A percentile compares a stretch with the other conserved stretches of the same genome.
phyloP scores from a whole-genome alignment of 2,888 invertebrate species.

The Baccha elongata region DNA sequence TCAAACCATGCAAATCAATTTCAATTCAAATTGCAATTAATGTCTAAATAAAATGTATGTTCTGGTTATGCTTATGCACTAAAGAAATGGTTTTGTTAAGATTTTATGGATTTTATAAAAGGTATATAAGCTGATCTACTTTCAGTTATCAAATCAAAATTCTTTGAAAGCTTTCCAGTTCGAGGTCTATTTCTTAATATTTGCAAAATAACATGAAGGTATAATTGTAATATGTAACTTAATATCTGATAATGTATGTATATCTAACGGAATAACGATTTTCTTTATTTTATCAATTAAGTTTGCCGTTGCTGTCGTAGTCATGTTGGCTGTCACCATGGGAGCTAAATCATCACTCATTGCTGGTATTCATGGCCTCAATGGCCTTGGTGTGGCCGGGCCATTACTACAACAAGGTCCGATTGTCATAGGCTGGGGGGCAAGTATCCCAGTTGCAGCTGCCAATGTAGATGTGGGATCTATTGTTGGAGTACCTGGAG shows the following conservation, averaged over 20 bases:
- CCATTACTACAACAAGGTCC: conserved; percentile 46
- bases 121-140: conserved; percentile 56
- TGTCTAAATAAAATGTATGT: conserved; percentile 20
- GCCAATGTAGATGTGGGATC: conserved; percentile 49
- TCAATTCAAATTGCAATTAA: conserved; percentile 20
- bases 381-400: conserved; percentile 22
- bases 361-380: conserved; percentile 5
- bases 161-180: conserved; percentile 4
- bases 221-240: background rate
- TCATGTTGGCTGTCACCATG: conserved; percentile 79
- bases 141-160: conserved; percentile 40
- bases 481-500: conserved; percentile 75
- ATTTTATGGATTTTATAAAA: conserved; percentile 1
- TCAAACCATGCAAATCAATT: background rate
- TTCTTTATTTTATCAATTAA: conserved; percentile 69
- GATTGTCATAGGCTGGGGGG: conserved; percentile 36
- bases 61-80: background rate
- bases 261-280: background rate
- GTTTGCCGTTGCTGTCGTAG: conserved; percentile 79
- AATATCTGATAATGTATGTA: background rate
- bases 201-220: conserved; percentile 73
- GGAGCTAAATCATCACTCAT: conserved; percentile 79
- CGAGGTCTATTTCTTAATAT: conserved; percentile 73
- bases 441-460: conserved; percentile 32
- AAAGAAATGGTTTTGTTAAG: background rate